Evolutionary conservation across 2,113 vertebrate species (phyloP), one percentile per base, ranked within the genome.

Genomic region (Clupea harengus): DNA sequence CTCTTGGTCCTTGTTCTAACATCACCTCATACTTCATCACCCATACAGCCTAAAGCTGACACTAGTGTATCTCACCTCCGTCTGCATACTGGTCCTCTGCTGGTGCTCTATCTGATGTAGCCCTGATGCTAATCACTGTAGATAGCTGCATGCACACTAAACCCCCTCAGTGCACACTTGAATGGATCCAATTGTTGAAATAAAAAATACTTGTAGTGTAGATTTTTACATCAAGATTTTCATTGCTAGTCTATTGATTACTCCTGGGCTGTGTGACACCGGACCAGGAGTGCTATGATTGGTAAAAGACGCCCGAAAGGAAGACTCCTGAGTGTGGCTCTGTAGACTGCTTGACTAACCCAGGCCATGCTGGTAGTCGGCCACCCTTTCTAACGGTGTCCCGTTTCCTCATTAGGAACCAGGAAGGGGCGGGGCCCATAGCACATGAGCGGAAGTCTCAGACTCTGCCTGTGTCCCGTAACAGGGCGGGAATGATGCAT

Each of bases 391-490:
- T 97, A 96, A 97, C 96, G 94, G 93, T 96, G 92, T 96, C 95
- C 96, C 94, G 95, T 97, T 95, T 97, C 97, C 97, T 96, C 95
- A 95, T 92, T 95, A 99, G 98, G 97, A 98, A 96, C 97, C 98
- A 98, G 96, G 98, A 99, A 93, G 97, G 97, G 95, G 97, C 97
- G 95, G 98, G 98, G 96, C 95, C 96, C 89, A 95, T 98, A 96
- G 95, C 96, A 96, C 97, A 99, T 94, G 98, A 99, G 94, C 97
- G 98, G 95, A 99, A 98, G 94, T 98, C 98, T 98, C 98, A 99
- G 97, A 99, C 98, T 96, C 97, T 99, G 95, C 98, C 98, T 96
- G 98, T 99, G 96, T 98, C 98, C 96, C 98, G 98, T 97, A 99
- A 97, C 97, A 99, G 98, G 96, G 96, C 97, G 95, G 97, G 97